Evolutionary conservation across 2,888 invertebrate species (phyloP).

Genomic region (Plagodis pulveraria): DNA sequence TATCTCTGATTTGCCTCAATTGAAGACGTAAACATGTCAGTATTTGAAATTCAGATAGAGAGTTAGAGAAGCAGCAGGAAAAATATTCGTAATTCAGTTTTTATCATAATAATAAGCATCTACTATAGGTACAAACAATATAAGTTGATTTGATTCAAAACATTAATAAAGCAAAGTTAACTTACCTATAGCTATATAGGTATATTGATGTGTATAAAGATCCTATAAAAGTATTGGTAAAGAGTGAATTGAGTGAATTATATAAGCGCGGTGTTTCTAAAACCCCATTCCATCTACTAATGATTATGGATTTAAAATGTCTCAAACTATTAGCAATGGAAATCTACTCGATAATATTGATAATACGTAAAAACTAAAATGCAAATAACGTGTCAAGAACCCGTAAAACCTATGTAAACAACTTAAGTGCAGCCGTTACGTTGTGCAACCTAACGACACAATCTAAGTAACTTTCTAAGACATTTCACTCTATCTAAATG

Average conservation of each 20-base stretch:
- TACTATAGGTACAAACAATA: no score
- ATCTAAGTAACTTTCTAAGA: slow-evolving; percentile 61
- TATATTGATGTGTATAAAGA: no score
- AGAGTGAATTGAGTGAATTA: no score
- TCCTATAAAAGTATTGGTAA: no score
- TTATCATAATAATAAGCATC: not conserved
- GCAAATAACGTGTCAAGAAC: slow-evolving; percentile 46
- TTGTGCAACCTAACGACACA: slow-evolving; percentile 57
- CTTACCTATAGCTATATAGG: no score
- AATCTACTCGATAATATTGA: slow-evolving; percentile 26
- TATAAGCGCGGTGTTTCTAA: not conserved
- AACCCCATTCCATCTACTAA: slow-evolving; percentile 10
- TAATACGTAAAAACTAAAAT: slow-evolving; percentile 37
- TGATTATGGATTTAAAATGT: slow-evolving; percentile 27
- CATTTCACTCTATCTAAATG: slow-evolving; percentile 68
- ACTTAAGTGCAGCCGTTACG: slow-evolving; percentile 48
- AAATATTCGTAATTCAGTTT: not conserved
- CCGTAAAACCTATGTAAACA: slow-evolving; percentile 47
- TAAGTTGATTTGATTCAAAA: no score
- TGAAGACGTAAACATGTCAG: slow-evolving; percentile 12
- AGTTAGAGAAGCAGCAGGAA: not conserved
- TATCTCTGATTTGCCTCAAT: slow-evolving; percentile 7
- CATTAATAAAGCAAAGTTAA: no score
- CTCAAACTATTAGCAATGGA: slow-evolving; percentile 31
- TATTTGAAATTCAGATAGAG: not conserved